These are phyloP conservation scores for Aphaenogaster rudis DNA, from an alignment of 1,140 invertebrate species.

Conservation along the genomic window DNA sequence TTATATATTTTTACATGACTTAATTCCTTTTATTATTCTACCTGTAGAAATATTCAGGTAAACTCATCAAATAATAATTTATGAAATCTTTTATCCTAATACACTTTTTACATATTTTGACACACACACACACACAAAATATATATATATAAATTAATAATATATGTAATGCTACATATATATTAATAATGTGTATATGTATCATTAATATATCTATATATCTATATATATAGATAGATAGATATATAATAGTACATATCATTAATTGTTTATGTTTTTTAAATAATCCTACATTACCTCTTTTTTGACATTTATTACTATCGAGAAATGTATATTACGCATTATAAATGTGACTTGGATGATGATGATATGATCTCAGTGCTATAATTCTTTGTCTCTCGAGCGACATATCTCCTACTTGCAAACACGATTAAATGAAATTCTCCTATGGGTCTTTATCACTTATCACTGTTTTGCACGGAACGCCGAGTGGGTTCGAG, in stretches of 20 bases:
- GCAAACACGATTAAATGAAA: slow-evolving; percentile 37
- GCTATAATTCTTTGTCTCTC: slow-evolving; percentile 35
- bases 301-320: not conserved
- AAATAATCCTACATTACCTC: not conserved
- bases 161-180: no score
- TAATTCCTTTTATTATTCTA: no score
- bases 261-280: not conserved
- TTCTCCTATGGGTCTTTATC: slow-evolving; percentile 5
- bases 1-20: no score
- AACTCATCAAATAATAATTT: no score
- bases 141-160: no score
- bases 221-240: not conserved
- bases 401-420: not conserved
- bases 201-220: no score
- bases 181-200: no score
- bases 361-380: slow-evolving; percentile 11
- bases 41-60: no score
- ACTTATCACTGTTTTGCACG: slow-evolving; percentile 30
- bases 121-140: no score
- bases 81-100: no score
- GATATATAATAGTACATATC: not conserved
- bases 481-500: not conserved
- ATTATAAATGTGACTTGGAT: not conserved
- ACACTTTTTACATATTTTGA: no score
- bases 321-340: not conserved